Percentiles rank a stretch among this genome's conserved stretches.
Conservation (phyloP, 2,113 vertebrate species). For the Plestiodon gilberti region DNA sequence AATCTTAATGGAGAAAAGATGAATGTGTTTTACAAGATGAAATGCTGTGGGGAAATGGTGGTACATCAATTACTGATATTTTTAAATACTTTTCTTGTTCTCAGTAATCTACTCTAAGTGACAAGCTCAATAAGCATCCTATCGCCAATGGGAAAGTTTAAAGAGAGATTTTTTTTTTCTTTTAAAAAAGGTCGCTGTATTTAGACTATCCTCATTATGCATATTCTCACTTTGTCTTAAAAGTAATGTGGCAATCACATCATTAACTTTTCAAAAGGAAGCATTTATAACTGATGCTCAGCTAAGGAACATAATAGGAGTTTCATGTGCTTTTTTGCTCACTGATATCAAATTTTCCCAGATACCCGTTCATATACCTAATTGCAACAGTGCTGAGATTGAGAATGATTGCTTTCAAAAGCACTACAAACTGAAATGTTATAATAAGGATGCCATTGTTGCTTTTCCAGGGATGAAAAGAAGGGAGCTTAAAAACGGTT, state of each 20-base stretch:
- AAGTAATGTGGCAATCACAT: slow-evolving; percentile 55
- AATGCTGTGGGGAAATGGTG: slow-evolving; percentile 57
- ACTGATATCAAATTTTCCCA: slow-evolving; percentile 21
- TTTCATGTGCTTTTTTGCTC: slow-evolving; percentile 16
- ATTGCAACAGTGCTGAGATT: background rate
- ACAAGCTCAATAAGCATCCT: slow-evolving; percentile 56
- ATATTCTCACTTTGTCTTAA: slow-evolving; percentile 51
- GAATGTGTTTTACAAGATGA: slow-evolving; percentile 53
- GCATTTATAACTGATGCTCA: slow-evolving; percentile 38
- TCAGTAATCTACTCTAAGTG: slow-evolving; percentile 58
- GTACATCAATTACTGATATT: slow-evolving; percentile 64
- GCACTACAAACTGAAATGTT: accelerated
- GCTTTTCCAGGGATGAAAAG: background rate
- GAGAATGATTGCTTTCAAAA: background rate
- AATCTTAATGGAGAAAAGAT: slow-evolving; percentile 60
- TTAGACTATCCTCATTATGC: slow-evolving; percentile 55
- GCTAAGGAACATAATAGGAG: slow-evolving; percentile 13
- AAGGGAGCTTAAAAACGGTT: background rate
- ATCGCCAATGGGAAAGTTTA: slow-evolving; percentile 53
- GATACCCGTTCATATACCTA: background rate
- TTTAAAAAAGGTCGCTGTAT: slow-evolving; percentile 37
- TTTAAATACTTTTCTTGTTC: too few species aligned
- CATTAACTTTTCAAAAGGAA: slow-evolving; percentile 57
- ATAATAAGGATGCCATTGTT: background rate
- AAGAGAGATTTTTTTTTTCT: slow-evolving; percentile 46